Conservation (phyloP, 2,888 invertebrate species). For the Cabera pusaria region DNA sequence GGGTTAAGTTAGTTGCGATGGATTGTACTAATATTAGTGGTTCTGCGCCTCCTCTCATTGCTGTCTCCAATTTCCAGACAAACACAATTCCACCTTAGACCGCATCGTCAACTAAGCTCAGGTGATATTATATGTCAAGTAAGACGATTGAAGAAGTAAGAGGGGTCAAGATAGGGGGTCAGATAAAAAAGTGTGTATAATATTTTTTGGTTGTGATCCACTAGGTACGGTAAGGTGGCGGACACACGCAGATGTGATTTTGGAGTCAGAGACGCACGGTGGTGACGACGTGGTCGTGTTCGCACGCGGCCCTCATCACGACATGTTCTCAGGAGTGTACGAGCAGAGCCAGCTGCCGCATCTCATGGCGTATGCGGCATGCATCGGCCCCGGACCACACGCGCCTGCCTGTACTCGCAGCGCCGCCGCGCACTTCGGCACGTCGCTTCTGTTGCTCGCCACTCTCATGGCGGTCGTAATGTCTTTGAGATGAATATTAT, state of each 20-base stretch:
- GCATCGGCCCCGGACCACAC: slow-evolving; percentile 83
- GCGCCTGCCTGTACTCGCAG: slow-evolving; percentile 31
- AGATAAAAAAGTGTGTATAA: background rate
- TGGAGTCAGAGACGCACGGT: slow-evolving; percentile 86
- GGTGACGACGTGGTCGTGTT: slow-evolving; percentile 91
- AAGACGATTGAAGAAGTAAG: too few relatives aligned
- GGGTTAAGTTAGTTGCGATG: too few relatives aligned
- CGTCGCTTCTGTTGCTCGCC: background rate
- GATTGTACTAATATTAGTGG: too few relatives aligned
- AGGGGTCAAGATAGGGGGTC: too few relatives aligned
- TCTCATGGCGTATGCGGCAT: slow-evolving; percentile 88
- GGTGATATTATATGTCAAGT: too few relatives aligned
- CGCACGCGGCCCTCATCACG: slow-evolving; percentile 87
- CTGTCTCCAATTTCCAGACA: too few relatives aligned
- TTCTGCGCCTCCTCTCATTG: too few relatives aligned
- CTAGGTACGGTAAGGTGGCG: slow-evolving; percentile 44
- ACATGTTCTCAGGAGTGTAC: slow-evolving; percentile 88
- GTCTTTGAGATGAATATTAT: too few relatives aligned
- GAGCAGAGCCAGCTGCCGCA: slow-evolving; percentile 92
- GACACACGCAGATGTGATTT: slow-evolving; percentile 77
- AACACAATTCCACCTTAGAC: too few relatives aligned
- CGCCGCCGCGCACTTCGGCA: background rate
- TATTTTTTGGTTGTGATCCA: too few relatives aligned
- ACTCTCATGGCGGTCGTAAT: too few relatives aligned
- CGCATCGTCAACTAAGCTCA: too few relatives aligned